Conservation (phyloP, 2,113 vertebrate genomes). For the Corynorhinus townsendii region DNA sequence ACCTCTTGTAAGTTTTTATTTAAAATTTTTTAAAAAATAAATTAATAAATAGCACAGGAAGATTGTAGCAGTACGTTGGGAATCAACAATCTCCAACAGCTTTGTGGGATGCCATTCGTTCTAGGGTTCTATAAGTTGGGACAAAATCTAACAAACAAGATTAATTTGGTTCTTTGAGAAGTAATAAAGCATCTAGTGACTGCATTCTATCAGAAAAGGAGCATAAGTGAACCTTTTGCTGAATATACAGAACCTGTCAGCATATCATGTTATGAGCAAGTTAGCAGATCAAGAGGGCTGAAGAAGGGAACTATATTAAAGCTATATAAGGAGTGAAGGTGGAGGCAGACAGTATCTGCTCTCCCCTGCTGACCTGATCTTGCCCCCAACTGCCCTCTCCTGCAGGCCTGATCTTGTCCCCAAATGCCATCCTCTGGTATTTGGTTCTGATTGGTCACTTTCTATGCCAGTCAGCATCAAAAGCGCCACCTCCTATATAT, state of each 20-base stretch:
- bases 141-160: neutral
- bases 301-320: neutral
- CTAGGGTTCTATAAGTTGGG: neutral
- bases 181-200: neutral
- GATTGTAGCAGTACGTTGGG: neutral
- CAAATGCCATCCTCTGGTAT: too few relatives aligned
- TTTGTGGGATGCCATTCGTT: neutral
- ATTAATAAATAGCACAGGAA: neutral
- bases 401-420: too few relatives aligned
- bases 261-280: neutral
- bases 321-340: neutral
- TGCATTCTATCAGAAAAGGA: neutral
- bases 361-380: too few relatives aligned
- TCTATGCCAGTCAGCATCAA: too few relatives aligned
- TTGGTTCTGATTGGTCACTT: too few relatives aligned
- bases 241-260: neutral
- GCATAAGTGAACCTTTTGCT: neutral
- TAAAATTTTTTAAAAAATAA: too few relatives aligned
- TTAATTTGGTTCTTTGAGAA: neutral
- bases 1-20: neutral
- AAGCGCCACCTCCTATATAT: too few relatives aligned
- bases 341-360: too few relatives aligned
- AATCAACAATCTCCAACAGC: neutral
- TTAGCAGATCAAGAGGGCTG: too few relatives aligned
- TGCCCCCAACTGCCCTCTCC: too few relatives aligned